phyloP scores from a whole-genome alignment of 2,113 vertebrate species.

The Propithecus coquereli region DNA sequence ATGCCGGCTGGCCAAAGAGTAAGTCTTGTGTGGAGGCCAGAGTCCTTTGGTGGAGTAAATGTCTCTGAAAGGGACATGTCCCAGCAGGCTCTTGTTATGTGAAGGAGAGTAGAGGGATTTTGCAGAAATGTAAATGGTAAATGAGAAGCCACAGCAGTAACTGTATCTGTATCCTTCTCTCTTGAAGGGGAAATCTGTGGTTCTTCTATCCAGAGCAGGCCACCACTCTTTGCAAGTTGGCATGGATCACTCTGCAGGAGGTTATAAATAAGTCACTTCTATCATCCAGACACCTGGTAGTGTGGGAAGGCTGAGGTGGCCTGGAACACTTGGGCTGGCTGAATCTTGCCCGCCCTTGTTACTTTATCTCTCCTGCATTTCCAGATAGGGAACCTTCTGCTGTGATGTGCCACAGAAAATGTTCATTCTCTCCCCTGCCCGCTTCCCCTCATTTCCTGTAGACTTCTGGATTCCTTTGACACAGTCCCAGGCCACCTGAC shows the following conservation, averaged over 20 bases:
- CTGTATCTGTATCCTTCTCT: background rate
- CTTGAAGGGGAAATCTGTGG: background rate
- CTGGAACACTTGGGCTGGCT: background rate
- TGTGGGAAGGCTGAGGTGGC: background rate
- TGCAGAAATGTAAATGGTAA: background rate
- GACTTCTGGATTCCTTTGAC: slow-evolving; percentile 93
- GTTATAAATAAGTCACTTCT: background rate
- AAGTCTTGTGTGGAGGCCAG: slow-evolving; percentile 71
- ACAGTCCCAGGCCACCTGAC: slow-evolving; percentile 92
- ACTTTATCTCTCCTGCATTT: background rate
- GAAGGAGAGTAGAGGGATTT: background rate
- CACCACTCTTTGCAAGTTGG: background rate
- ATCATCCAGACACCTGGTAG: background rate
- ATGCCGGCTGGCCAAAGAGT: slow-evolving; percentile 94
- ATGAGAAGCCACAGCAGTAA: background rate
- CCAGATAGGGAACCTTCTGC: background rate
- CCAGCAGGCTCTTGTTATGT: background rate
- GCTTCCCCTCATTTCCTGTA: slow-evolving; percentile 58
- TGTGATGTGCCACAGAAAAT: no score
- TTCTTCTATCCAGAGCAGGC: background rate
- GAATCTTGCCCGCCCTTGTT: no score
- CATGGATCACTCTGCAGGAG: background rate
- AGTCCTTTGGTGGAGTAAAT: background rate
- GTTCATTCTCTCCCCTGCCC: background rate
- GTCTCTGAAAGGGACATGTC: background rate